Percentiles rank a stretch among this genome's conserved stretches.
Conservation (phyloP, 2,797 vertebrate genomes). For the Cyprinella venusta region DNA sequence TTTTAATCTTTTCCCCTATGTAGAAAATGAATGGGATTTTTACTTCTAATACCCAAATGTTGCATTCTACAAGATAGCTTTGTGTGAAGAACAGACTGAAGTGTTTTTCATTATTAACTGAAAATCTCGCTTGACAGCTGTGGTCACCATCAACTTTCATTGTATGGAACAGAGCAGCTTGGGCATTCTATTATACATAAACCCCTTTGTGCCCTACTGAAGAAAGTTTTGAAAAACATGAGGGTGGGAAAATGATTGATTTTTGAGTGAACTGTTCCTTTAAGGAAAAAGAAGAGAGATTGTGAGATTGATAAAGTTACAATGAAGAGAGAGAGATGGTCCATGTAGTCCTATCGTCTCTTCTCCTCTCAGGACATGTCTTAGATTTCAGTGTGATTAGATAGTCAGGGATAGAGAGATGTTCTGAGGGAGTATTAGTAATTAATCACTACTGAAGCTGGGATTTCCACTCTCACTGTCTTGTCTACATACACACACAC, state of each 20-base stretch:
- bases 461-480: conserved; percentile 69
- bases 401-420: conserved; percentile 78
- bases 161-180: neutral
- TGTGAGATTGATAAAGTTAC: conserved; percentile 52
- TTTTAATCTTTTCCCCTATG: neutral
- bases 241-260: neutral
- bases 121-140: neutral
- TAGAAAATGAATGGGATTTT: neutral
- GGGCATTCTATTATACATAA: neutral
- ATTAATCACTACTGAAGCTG: conserved; percentile 75
- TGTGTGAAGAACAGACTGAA: neutral
- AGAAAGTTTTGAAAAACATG: neutral
- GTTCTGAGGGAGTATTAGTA: conserved; percentile 77
- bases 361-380: conserved; percentile 71
- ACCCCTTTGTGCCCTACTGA: neutral
- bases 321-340: conserved; percentile 52
- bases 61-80: neutral
- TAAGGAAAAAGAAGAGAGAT: conserved; percentile 39
- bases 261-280: conserved; percentile 22
- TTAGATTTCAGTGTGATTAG: conserved; percentile 80
- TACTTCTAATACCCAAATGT: neutral
- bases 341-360: conserved; percentile 48
- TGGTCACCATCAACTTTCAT: neutral
- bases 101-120: neutral
- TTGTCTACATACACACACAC: conserved; percentile 49